Evolutionary conservation across 1,140 invertebrate species (phyloP).

Genomic region (Bombus affinis): DNA sequence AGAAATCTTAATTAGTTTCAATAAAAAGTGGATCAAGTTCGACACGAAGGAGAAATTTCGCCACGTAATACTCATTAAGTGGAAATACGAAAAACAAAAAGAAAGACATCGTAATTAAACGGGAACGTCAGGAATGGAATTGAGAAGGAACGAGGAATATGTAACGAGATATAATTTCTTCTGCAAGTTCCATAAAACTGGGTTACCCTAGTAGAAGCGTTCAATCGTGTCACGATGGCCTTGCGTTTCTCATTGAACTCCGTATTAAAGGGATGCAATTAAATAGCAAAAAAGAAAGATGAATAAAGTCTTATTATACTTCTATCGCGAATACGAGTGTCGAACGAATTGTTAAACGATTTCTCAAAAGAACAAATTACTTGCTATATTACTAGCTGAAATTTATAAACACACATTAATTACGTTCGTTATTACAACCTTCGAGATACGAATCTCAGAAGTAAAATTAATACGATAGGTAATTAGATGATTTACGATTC

Average conservation of each 20-base stretch:
- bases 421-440: no score
- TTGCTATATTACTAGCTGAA: no score
- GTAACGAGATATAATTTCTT: not conserved
- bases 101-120: not conserved
- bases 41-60: not conserved
- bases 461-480: not conserved
- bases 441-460: not conserved
- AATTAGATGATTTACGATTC: not conserved
- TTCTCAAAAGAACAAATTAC: no score
- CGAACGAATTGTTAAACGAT: not conserved
- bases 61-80: not conserved
- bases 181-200: not conserved
- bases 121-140: not conserved
- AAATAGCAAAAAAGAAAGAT: not conserved
- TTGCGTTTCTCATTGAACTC: no score
- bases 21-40: not conserved
- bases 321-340: not conserved
- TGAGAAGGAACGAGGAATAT: not conserved
- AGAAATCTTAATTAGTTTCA: slow-evolving; percentile 11
- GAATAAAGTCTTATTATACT: not conserved
- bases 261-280: not conserved
- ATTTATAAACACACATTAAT: no score
- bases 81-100: not conserved
- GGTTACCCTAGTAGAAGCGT: not conserved
- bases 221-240: not conserved